Evolutionary conservation across 2,888 invertebrate genomes (phyloP).

Genomic region (Chalcis sispes): DNA sequence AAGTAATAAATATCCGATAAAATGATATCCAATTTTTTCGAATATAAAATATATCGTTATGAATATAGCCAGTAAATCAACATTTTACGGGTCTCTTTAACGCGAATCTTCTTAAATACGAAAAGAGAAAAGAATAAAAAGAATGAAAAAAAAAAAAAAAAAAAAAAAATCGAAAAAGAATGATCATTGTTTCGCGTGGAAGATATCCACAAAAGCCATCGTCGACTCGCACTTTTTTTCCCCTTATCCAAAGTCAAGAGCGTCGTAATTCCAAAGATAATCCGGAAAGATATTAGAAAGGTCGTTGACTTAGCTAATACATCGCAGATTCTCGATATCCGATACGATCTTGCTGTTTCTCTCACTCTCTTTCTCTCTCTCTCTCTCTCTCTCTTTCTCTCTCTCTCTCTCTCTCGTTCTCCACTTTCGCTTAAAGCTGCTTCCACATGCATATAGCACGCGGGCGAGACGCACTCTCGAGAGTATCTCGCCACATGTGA

Average conservation of each 20-base stretch:
- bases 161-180: background rate
- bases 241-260: background rate
- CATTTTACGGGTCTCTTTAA: too few species aligned
- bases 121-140: too few species aligned
- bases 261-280: conserved; percentile 51
- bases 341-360: background rate
- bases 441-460: background rate
- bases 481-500: background rate
- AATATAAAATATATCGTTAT: too few species aligned
- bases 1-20: too few species aligned
- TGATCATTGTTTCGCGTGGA: too few species aligned
- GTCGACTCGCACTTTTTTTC: background rate
- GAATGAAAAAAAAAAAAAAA: too few species aligned
- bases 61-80: too few species aligned
- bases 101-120: too few species aligned
- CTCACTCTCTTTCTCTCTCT: background rate
- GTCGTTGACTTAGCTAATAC: background rate
- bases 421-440: background rate
- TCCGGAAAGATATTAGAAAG: conserved; percentile 33
- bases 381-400: background rate
- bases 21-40: too few species aligned
- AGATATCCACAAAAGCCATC: too few species aligned
- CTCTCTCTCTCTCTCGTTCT: conserved; percentile 13
- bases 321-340: conserved; percentile 49
- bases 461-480: background rate